Evolutionary conservation across 2,113 vertebrate species (phyloP).

Genomic region (Cephalopterus ornatus): DNA sequence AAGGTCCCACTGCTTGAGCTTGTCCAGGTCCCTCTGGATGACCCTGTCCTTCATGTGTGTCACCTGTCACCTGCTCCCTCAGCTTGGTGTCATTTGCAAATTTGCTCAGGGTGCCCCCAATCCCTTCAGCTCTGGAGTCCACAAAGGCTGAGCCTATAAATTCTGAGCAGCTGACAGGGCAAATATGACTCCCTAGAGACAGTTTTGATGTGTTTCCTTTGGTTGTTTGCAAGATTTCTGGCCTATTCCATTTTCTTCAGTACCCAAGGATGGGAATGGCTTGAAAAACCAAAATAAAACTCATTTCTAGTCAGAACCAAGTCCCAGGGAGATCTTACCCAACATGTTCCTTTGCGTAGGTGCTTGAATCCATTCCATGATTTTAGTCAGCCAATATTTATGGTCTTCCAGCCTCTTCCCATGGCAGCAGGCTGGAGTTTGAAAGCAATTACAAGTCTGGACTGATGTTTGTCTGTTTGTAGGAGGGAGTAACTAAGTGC

Average conservation of each 20-base stretch:
- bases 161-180: not conserved
- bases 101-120: not conserved
- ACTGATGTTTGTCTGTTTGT: slow-evolving; percentile 26
- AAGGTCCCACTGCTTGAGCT: not conserved
- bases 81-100: not conserved
- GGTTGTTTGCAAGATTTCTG: not conserved
- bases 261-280: not conserved
- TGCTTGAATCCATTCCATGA: not conserved
- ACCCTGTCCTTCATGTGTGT: not conserved
- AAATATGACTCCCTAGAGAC: not conserved
- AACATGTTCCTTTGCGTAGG: slow-evolving; percentile 11
- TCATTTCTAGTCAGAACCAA: not conserved
- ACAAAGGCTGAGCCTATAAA: not conserved
- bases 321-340: slow-evolving; percentile 1
- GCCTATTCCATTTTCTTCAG: not conserved
- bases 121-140: not conserved
- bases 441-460: slow-evolving; percentile 43
- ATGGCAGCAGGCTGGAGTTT: slow-evolving; percentile 10
- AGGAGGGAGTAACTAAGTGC: slow-evolving; percentile 26
- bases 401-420: slow-evolving; percentile 1
- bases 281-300: not conserved
- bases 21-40: not conserved
- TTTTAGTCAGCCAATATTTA: slow-evolving; percentile 42
- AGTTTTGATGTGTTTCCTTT: not conserved
- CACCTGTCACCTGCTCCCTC: not conserved